These are phyloP conservation scores for Athetis lepigone DNA, from an alignment of 2,888 invertebrate species.

Conservation along the genomic window DNA sequence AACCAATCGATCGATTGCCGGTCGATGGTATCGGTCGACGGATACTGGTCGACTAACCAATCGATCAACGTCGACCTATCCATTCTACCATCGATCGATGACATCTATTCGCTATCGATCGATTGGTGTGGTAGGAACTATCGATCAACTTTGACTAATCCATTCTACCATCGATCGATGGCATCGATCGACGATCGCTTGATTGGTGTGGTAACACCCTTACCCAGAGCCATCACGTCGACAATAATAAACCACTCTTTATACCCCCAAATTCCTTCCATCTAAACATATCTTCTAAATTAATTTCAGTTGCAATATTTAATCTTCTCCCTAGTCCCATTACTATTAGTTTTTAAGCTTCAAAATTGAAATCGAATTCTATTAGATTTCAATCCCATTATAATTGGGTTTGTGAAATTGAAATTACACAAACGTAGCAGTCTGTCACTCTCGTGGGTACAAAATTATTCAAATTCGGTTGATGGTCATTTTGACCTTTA, in stretches of 20 bases:
- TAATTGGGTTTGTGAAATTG: slow-evolving; percentile 68
- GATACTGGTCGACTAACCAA: too few relatives aligned
- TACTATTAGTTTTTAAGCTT: slow-evolving; percentile 70
- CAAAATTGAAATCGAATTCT: slow-evolving; percentile 71
- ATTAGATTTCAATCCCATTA: slow-evolving; percentile 65
- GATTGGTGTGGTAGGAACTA: too few relatives aligned
- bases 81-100: too few relatives aligned
- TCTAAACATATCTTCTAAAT: slow-evolving; percentile 36
- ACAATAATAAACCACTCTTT: background rate
- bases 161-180: too few relatives aligned
- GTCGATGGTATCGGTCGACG: too few relatives aligned
- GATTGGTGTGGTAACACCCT: too few relatives aligned
- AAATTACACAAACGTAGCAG: slow-evolving; percentile 50
- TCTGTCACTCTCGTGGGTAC: slow-evolving; percentile 37
- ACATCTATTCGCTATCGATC: too few relatives aligned
- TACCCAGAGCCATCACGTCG: too few relatives aligned
- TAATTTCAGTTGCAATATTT: slow-evolving; percentile 56
- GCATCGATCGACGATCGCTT: too few relatives aligned
- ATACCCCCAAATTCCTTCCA: slow-evolving; percentile 33
- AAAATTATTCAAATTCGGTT: slow-evolving; percentile 20
- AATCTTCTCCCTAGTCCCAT: slow-evolving; percentile 58
- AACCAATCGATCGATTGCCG: too few relatives aligned
- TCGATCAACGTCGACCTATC: too few relatives aligned
- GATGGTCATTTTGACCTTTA: slow-evolving; percentile 45
- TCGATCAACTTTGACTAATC: too few relatives aligned